A percentile compares a stretch with the other conserved stretches of the same genome.
phyloP scores from a whole-genome alignment of 2,797 vertebrate species.

The Stomatorhinus walkeri region DNA sequence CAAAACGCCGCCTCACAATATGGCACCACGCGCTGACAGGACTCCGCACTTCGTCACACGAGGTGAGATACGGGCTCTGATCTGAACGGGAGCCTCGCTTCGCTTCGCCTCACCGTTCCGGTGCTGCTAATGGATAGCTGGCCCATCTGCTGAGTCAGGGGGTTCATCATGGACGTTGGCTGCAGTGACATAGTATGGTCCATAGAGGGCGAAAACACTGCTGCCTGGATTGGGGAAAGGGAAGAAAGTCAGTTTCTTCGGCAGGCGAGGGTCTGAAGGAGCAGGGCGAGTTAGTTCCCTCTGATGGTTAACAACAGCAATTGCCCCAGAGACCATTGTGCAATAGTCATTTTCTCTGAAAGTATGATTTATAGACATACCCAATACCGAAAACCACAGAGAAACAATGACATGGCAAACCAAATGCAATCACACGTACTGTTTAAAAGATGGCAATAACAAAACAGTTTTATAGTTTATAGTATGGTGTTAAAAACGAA shows the following conservation, averaged over 20 bases:
- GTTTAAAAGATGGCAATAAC: not conserved
- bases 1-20: not conserved
- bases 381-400: not conserved
- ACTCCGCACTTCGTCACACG: not conserved
- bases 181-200: constrained; percentile 97
- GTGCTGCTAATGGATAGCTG: constrained; percentile 91
- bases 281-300: not conserved
- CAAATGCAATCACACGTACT: not conserved
- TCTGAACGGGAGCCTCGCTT: not conserved
- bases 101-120: constrained; percentile 76
- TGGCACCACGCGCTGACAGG: not conserved
- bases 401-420: not conserved
- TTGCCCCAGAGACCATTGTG: not conserved
- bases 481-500: not conserved
- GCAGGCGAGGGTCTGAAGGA: not conserved
- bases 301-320: not conserved
- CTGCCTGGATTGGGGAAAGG: constrained; percentile 59
- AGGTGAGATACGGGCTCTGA: not conserved
- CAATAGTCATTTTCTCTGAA: not conserved
- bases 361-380: not conserved
- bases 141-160: constrained; percentile 94
- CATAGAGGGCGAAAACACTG: constrained; percentile 95
- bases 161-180: constrained; percentile 84
- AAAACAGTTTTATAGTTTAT: too few relatives aligned
- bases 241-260: not conserved